phyloP scores from a whole-genome alignment of 2,113 vertebrate genomes.

The Syrmaticus mikado region DNA sequence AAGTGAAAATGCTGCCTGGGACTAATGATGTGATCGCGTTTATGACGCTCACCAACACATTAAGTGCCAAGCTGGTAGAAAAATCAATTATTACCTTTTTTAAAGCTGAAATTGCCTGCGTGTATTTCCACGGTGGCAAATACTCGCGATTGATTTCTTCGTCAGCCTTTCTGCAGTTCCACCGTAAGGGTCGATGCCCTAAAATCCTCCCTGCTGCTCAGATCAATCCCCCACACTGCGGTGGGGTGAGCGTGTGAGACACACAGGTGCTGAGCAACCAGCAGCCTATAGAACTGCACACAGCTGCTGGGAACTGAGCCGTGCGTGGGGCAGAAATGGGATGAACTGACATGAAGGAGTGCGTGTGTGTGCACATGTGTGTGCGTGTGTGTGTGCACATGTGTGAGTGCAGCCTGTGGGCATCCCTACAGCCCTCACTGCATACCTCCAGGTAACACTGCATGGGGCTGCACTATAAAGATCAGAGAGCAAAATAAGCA shows the following conservation, averaged over 20 bases:
- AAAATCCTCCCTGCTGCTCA: background rate
- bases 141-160: background rate
- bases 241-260: background rate
- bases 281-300: background rate
- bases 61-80: conserved; percentile 53
- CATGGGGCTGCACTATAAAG: background rate
- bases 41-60: conserved; percentile 5
- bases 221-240: background rate
- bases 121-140: background rate
- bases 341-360: background rate
- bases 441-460: background rate
- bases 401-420: background rate
- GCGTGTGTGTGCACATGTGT: rapidly evolving
- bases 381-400: rapidly evolving
- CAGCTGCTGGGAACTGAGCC: background rate
- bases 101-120: background rate
- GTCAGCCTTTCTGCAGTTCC: background rate
- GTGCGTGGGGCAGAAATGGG: rapidly evolving
- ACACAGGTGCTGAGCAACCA: background rate
- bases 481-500: background rate
- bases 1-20: background rate
- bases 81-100: conserved; percentile 55
- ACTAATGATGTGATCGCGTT: background rate
- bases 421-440: background rate
- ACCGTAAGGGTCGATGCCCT: rapidly evolving